Conservation (phyloP, 1,140 invertebrate genomes). For the Mercenaria mercenaria region DNA sequence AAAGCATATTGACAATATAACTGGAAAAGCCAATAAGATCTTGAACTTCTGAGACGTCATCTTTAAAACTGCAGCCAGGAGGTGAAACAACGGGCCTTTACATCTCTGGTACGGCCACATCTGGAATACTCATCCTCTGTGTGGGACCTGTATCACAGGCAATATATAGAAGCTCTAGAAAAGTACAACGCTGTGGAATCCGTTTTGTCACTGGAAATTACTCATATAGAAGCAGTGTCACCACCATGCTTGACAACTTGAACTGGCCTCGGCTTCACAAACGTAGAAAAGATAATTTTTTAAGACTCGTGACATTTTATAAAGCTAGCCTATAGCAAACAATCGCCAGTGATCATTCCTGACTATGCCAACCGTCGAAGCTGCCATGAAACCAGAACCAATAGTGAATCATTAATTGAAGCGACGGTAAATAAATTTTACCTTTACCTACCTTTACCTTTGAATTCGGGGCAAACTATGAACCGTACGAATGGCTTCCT, state of each 20-base stretch:
- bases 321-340: background rate
- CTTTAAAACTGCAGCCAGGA: background rate
- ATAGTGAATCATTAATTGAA: background rate
- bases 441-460: no score
- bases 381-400: background rate
- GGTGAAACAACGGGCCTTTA: background rate
- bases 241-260: no score
- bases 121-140: no score
- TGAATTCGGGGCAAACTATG: background rate
- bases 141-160: background rate
- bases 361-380: background rate
- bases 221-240: no score
- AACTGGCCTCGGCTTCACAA: no score
- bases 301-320: background rate
- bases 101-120: conserved; percentile 12
- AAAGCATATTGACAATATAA: conserved; percentile 18
- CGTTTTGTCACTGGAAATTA: conserved; percentile 29
- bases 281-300: no score
- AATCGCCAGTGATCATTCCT: no score
- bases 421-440: no score
- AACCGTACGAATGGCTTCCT: no score
- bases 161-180: no score
- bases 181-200: background rate
- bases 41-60: no score
- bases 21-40: no score